A percentile compares a stretch with the other conserved stretches of the same genome.
These are phyloP conservation scores for Beris chalybata DNA, from an alignment of 2,888 invertebrate species.

Conservation along the genomic window DNA sequence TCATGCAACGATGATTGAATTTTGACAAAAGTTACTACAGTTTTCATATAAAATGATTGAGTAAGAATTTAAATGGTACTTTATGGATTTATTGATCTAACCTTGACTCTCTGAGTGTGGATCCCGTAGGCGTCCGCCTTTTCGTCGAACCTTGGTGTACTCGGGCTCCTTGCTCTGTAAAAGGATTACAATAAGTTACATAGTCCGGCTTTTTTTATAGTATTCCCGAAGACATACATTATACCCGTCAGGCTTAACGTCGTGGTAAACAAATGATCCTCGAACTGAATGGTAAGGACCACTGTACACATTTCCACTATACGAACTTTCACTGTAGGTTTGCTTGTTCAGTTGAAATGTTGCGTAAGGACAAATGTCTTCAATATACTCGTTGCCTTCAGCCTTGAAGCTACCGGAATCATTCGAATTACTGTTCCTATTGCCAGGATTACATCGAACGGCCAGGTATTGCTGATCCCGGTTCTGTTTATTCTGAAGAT, in stretches of 20 bases:
- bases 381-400: slow-evolving; percentile 75
- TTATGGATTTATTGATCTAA: slow-evolving; percentile 49
- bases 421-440: slow-evolving; percentile 55
- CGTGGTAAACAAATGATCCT: slow-evolving; percentile 87
- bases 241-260: slow-evolving; percentile 68
- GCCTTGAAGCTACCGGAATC: slow-evolving; percentile 63
- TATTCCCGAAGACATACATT: slow-evolving; percentile 47
- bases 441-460: slow-evolving; percentile 64
- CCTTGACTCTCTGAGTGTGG: slow-evolving; percentile 85
- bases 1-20: slow-evolving; percentile 32
- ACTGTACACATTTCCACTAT: slow-evolving; percentile 85
- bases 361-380: slow-evolving; percentile 91
- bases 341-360: slow-evolving; percentile 88
- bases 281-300: slow-evolving; percentile 85
- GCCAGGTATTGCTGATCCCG: slow-evolving; percentile 77
- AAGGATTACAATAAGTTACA: background rate
- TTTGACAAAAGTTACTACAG: slow-evolving; percentile 7
- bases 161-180: slow-evolving; percentile 76
- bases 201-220: background rate
- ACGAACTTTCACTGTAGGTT: slow-evolving; percentile 85
- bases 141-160: slow-evolving; percentile 81
- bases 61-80: background rate
- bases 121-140: slow-evolving; percentile 76
- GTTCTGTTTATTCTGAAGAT: slow-evolving; percentile 79
- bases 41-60: too few relatives aligned